Percentiles rank a stretch among this genome's conserved stretches.
Evolutionary conservation across 1,140 invertebrate species (phyloP).

Genomic region (Brachionus asplanchnoidis): DNA sequence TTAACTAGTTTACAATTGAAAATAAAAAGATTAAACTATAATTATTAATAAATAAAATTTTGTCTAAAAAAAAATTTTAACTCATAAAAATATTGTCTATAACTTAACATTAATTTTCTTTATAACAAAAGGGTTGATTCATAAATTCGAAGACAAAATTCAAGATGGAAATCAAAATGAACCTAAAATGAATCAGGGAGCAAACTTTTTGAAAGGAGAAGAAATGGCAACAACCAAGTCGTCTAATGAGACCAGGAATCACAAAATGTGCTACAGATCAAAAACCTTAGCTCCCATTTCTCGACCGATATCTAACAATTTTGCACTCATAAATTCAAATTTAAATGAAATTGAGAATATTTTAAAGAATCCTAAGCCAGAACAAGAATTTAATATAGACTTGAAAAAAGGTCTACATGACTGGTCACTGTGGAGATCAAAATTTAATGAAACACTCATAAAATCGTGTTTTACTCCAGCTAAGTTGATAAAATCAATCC

Average conservation of each 20-base stretch:
- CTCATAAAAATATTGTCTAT: background rate
- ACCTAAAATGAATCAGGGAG: background rate
- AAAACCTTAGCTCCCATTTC: background rate
- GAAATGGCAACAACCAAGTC: background rate
- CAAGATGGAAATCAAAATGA: background rate
- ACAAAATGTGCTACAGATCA: background rate
- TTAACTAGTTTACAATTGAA: background rate
- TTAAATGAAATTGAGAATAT: constrained; percentile 25
- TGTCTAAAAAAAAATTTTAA: background rate
- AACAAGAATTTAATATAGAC: background rate
- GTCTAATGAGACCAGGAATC: background rate
- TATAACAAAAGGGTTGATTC: background rate
- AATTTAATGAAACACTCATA: constrained; percentile 30
- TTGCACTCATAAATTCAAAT: constrained; percentile 13
- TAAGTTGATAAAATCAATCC: constrained; percentile 25
- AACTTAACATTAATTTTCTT: background rate
- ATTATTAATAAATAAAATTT: background rate
- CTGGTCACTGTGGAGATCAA: constrained; percentile 28
- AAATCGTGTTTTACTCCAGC: constrained; percentile 14
- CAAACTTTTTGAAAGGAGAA: background rate
- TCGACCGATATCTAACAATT: constrained; percentile 20
- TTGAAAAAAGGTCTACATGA: constrained; percentile 28
- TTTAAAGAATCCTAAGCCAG: background rate
- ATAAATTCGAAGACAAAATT: constrained; percentile 5
- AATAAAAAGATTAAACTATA: background rate